Evolutionary conservation across 2,888 invertebrate genomes (phyloP).

Genomic region (Odontothrips loti): DNA sequence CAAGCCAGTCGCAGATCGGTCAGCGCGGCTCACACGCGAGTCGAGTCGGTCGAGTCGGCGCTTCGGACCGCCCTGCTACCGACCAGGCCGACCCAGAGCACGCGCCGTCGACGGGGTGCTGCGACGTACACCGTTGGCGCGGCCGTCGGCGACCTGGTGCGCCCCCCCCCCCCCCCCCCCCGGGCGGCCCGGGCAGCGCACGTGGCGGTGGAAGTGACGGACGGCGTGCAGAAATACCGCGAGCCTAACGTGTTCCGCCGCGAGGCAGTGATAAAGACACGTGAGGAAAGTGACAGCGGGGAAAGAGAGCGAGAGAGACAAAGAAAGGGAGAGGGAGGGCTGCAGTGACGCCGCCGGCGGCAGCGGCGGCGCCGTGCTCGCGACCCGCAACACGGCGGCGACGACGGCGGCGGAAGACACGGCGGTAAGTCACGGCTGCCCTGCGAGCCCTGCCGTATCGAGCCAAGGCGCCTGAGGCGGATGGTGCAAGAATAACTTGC

Average conservation of each 20-base stretch:
- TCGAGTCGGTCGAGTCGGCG: neutral
- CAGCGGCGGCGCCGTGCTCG: too few species aligned
- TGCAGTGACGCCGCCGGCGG: too few species aligned
- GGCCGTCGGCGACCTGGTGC: neutral
- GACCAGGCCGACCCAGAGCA: neutral
- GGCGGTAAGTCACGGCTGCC: neutral
- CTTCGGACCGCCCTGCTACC: too few species aligned
- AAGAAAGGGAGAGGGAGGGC: too few species aligned
- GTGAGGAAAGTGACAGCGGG: too few species aligned
- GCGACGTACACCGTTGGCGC: neutral
- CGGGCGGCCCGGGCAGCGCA: neutral
- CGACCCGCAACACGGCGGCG: too few species aligned
- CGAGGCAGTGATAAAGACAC: too few species aligned
- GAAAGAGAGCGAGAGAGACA: neutral
- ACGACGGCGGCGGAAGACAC: too few species aligned
- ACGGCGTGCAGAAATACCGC: neutral
- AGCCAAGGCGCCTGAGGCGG: neutral
- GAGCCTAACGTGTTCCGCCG: neutral
- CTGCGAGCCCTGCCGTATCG: neutral
- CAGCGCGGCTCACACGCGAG: neutral
- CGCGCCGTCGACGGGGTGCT: neutral
- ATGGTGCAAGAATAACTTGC: neutral
- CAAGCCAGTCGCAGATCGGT: conserved; percentile 9
- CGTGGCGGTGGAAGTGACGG: neutral
- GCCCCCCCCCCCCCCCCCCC: neutral